Conservation (phyloP, 2,888 invertebrate genomes). For the Cremastinae sp. region DNA sequence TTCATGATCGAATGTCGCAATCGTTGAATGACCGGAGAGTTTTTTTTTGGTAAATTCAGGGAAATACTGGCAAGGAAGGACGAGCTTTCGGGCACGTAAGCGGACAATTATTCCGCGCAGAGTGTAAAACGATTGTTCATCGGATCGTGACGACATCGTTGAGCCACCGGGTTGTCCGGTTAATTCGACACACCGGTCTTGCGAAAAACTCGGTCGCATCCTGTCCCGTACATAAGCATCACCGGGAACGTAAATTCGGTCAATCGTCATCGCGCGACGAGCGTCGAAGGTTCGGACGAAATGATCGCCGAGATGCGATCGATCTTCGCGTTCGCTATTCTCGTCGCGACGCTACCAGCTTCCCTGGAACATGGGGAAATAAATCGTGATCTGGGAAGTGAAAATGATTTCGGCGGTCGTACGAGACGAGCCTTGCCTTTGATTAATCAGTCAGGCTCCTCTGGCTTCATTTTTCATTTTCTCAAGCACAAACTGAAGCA, state of each 20-base stretch:
- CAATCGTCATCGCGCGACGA: conserved; percentile 63
- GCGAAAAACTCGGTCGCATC: conserved; percentile 64
- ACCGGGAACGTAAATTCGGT: conserved; percentile 61
- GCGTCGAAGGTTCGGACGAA: not conserved
- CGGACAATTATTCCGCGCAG: conserved; percentile 47
- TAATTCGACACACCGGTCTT: conserved; percentile 42
- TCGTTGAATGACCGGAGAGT: not conserved
- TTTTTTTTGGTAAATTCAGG: not conserved
- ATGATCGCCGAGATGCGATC: conserved; percentile 28
- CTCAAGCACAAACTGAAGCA: conserved; percentile 69
- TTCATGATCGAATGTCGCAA: not conserved
- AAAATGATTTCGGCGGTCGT: not conserved
- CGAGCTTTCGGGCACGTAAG: conserved; percentile 16
- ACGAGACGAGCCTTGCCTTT: not conserved
- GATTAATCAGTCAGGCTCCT: not conserved
- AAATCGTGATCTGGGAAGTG: not conserved
- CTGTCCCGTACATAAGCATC: conserved; percentile 67
- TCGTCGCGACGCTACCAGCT: conserved; percentile 1
- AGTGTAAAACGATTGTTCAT: conserved; percentile 57
- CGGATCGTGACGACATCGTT: conserved; percentile 50
- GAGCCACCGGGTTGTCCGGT: conserved; percentile 12
- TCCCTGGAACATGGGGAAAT: not conserved
- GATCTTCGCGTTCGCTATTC: conserved; percentile 34
- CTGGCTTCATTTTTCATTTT: conserved; percentile 65
- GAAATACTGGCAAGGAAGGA: not conserved